These are phyloP conservation scores for Masticophis lateralis DNA, from an alignment of 2,797 vertebrate genomes.

Conservation along the genomic window DNA sequence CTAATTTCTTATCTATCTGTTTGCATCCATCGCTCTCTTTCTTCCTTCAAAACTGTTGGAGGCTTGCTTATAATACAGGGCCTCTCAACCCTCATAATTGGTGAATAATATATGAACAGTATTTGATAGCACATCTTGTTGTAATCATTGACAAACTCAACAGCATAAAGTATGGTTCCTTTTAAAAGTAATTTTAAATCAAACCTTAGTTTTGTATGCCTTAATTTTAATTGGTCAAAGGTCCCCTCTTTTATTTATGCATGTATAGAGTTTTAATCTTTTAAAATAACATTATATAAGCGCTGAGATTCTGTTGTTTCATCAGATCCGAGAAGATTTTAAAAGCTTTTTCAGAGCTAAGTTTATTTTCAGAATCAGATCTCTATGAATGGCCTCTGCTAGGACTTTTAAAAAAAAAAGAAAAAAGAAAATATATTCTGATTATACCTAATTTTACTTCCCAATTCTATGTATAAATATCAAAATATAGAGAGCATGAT, in stretches of 20 bases:
- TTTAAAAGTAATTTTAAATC: background rate
- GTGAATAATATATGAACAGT: background rate
- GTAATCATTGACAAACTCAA: background rate
- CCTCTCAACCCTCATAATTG: background rate
- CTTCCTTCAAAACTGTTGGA: background rate
- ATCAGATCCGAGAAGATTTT: background rate
- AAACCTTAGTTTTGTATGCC: background rate
- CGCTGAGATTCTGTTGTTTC: background rate
- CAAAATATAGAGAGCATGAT: background rate
- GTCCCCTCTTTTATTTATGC: background rate
- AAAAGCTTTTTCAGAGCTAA: background rate
- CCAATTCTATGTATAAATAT: slow-evolving; percentile 27
- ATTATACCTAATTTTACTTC: slow-evolving; percentile 22
- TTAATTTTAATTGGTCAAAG: background rate
- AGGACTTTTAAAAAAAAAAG: background rate
- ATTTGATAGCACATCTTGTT: background rate
- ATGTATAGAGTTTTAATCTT: background rate
- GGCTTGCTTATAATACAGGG: background rate
- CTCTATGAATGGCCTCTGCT: background rate
- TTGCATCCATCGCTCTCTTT: background rate
- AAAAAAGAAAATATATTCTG: slow-evolving; percentile 1
- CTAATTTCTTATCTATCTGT: background rate
- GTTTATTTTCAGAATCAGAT: slow-evolving; percentile 29
- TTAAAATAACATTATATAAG: background rate
- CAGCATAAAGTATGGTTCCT: background rate